These are phyloP conservation scores for Bovichtus variegatus DNA, from an alignment of 2,797 vertebrate species.

Conservation along the genomic window DNA sequence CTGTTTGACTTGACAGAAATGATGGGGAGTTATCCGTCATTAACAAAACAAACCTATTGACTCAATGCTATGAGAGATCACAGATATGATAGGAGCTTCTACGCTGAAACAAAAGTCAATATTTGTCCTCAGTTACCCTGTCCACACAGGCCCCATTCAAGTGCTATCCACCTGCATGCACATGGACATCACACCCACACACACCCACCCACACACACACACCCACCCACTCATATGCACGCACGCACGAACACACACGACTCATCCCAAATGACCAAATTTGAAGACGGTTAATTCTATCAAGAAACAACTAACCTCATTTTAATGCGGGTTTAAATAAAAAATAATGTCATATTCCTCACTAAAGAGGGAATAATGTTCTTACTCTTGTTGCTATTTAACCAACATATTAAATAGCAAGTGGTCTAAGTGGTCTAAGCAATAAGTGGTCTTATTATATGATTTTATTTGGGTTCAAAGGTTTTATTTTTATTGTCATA, in stretches of 20 bases:
- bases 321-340: background rate
- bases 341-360: background rate
- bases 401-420: too few species aligned
- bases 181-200: background rate
- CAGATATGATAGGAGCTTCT: constrained; percentile 56
- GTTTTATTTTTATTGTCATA: too few species aligned
- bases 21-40: constrained; percentile 57
- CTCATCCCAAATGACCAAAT: background rate
- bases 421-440: too few species aligned
- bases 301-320: background rate
- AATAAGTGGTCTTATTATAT: too few species aligned
- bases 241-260: background rate
- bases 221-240: background rate
- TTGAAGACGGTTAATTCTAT: background rate
- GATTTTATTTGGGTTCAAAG: too few species aligned
- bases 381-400: too few species aligned
- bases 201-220: background rate
- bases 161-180: constrained; percentile 29
- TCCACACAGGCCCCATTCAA: constrained; percentile 56
- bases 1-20: constrained; percentile 41
- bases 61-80: constrained; percentile 47
- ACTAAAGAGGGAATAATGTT: background rate
- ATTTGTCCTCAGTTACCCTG: constrained; percentile 67
- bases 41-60: constrained; percentile 63
- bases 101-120: constrained; percentile 67